Conservation (phyloP, 2,113 vertebrate species). For the Phycodurus eques region DNA sequence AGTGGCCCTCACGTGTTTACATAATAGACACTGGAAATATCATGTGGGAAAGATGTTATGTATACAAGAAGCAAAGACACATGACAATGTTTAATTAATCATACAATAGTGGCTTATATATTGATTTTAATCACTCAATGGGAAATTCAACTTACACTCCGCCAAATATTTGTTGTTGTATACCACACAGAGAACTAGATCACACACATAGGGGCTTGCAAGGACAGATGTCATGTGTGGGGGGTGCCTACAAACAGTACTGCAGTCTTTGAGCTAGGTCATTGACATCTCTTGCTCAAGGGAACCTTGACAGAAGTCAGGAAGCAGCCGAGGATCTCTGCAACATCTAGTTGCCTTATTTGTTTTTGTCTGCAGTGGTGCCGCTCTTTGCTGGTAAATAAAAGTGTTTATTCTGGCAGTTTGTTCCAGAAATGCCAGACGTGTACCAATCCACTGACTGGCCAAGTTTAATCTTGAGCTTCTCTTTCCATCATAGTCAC, state of each 20-base stretch:
- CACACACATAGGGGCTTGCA: too few species aligned
- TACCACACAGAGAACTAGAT: too few species aligned
- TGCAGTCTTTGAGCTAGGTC: too few species aligned
- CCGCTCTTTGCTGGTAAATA: too few species aligned
- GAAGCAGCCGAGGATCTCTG: neutral
- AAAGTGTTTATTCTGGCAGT: neutral
- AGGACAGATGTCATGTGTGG: too few species aligned
- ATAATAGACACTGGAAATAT: constrained; percentile 51
- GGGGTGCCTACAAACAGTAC: too few species aligned
- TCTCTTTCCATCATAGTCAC: too few species aligned
- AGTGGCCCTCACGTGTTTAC: constrained; percentile 56
- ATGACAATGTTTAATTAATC: neutral
- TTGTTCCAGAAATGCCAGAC: neutral
- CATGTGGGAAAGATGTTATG: constrained; percentile 63
- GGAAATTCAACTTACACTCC: too few species aligned
- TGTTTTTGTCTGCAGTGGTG: neutral
- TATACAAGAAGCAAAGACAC: constrained; percentile 44
- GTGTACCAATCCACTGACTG: neutral
- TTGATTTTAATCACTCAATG: too few species aligned
- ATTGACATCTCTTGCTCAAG: too few species aligned
- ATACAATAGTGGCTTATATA: neutral
- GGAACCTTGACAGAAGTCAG: neutral
- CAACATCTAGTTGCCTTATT: neutral
- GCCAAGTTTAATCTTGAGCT: too few species aligned
- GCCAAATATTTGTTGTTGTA: too few species aligned